Conservation (phyloP, 2,797 vertebrate genomes). For the Phrynocephalus guinanensis region DNA sequence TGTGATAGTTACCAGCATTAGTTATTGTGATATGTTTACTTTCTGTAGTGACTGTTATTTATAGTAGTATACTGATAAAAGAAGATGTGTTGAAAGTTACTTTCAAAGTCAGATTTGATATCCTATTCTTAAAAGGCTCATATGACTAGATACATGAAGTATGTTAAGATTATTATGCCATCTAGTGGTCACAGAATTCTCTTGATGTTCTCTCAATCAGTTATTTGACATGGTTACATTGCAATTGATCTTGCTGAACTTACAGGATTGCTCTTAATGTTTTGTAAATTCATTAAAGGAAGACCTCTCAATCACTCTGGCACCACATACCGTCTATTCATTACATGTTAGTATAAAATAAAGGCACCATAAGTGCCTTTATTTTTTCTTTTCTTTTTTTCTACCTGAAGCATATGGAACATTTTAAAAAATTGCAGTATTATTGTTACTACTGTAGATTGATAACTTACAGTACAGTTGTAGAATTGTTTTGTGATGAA, state of each 20-base stretch:
- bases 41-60: not conserved
- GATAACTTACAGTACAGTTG: not conserved
- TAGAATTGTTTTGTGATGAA: not conserved
- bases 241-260: constrained; percentile 61
- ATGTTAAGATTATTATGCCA: constrained; percentile 66
- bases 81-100: constrained; percentile 40
- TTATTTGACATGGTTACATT: constrained; percentile 37
- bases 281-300: constrained; percentile 13
- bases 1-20: not conserved
- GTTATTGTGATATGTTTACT: not conserved
- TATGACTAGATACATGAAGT: not conserved
- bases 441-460: not conserved
- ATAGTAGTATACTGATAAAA: not conserved
- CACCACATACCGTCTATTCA: no score
- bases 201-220: not conserved
- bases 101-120: constrained; percentile 55
- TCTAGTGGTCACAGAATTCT: constrained; percentile 70
- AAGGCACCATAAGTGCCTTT: no score
- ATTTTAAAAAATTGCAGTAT: constrained; percentile 1
- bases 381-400: not conserved
- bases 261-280: constrained; percentile 40
- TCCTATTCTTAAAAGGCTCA: constrained; percentile 48
- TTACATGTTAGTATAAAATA: no score
- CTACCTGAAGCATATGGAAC: constrained; percentile 40
- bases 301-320: not conserved